A percentile compares a stretch with the other conserved stretches of the same genome.
These are phyloP conservation scores for Orcinus orca DNA, from an alignment of 2,113 vertebrate species.

Conservation along the genomic window DNA sequence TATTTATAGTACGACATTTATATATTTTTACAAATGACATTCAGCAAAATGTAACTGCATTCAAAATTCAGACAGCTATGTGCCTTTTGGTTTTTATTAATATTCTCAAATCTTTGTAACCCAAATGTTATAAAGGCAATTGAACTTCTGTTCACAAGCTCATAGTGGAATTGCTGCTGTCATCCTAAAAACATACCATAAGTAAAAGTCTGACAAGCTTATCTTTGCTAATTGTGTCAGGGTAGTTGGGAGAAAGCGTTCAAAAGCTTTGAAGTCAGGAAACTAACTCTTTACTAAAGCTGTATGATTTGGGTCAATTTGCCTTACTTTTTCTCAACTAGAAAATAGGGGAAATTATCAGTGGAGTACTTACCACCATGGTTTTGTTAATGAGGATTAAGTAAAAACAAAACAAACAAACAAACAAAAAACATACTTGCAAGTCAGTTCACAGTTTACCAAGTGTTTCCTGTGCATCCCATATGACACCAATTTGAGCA, in stretches of 20 bases:
- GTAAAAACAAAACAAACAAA: neutral
- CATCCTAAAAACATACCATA: neutral
- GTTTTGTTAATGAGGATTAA: constrained; percentile 43
- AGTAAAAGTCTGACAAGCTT: neutral
- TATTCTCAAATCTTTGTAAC: constrained; percentile 47
- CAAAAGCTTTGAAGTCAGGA: neutral
- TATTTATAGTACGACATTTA: constrained; percentile 65
- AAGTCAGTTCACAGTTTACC: neutral
- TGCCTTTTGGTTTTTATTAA: constrained; percentile 54
- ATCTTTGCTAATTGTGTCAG: neutral
- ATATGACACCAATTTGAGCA: neutral
- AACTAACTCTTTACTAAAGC: neutral
- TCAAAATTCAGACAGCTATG: constrained; percentile 44
- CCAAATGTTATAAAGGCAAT: constrained; percentile 31
- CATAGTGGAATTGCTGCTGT: neutral
- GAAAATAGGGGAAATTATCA: neutral
- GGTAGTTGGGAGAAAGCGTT: neutral
- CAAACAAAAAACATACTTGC: neutral
- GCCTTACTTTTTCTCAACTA: constrained; percentile 17
- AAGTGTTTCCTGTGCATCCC: neutral
- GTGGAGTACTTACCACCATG: constrained; percentile 57
- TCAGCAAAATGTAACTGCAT: constrained; percentile 28
- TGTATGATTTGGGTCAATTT: neutral
- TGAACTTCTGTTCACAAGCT: constrained; percentile 55
- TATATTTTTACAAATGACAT: constrained; percentile 45